phyloP scores from a whole-genome alignment of 2,888 invertebrate genomes.

The Germaria angustata region DNA sequence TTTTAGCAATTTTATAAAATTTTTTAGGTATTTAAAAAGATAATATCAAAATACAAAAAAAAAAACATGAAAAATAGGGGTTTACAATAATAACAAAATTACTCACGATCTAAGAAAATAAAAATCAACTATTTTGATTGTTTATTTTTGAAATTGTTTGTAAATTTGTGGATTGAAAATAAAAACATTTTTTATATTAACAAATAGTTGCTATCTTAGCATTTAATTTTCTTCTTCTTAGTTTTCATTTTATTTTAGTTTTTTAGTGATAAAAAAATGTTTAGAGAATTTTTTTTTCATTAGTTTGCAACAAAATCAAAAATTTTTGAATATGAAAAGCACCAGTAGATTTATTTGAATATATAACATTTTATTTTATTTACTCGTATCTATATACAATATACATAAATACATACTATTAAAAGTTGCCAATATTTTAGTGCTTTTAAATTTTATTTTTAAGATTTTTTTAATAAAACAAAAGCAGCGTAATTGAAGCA shows the following conservation, averaged over 20 bases:
- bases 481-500: constrained; percentile 13
- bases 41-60: constrained; percentile 13
- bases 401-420: constrained; percentile 1
- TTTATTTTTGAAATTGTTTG: constrained; percentile 16
- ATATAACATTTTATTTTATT: constrained; percentile 21
- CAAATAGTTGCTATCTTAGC: constrained; percentile 49
- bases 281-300: constrained; percentile 55
- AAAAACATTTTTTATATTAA: background rate
- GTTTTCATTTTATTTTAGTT: constrained; percentile 36
- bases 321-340: background rate
- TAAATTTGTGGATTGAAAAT: background rate
- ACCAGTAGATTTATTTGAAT: background rate
- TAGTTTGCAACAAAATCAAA: constrained; percentile 20
- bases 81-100: constrained; percentile 8
- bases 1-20: constrained; percentile 69
- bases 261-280: constrained; percentile 36
- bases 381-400: background rate
- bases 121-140: background rate
- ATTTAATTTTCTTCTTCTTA: constrained; percentile 52
- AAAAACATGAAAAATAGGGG: constrained; percentile 11
- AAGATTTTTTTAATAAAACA: constrained; percentile 36
- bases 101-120: background rate
- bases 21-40: constrained; percentile 52
- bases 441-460: constrained; percentile 51
- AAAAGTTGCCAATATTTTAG: constrained; percentile 44